These are phyloP conservation scores for Metacarcinus magister DNA, from an alignment of 2,888 invertebrate genomes.

Conservation along the genomic window DNA sequence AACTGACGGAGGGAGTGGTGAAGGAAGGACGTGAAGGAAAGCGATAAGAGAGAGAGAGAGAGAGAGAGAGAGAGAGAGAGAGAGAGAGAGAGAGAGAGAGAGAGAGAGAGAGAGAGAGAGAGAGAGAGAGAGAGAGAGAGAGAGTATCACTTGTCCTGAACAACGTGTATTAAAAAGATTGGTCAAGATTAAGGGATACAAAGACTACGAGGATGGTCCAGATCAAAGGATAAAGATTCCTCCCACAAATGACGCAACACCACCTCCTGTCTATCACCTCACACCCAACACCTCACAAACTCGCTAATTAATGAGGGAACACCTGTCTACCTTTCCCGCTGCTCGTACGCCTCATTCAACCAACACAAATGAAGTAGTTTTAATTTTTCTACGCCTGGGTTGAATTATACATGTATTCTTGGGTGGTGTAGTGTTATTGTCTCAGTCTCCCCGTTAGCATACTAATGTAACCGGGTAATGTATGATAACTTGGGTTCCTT, in stretches of 20 bases:
- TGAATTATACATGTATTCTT: neutral
- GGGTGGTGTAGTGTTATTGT: neutral
- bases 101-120: conserved; percentile 42
- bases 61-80: neutral
- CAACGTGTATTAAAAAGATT: neutral
- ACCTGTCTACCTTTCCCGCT: neutral
- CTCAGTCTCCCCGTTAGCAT: neutral
- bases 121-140: conserved; percentile 27
- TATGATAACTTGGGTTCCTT: neutral
- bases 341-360: neutral
- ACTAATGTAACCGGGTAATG: neutral
- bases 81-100: conserved; percentile 38
- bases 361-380: neutral
- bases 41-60: neutral
- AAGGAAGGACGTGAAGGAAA: neutral
- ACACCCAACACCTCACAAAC: neutral
- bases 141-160: too few species aligned
- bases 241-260: neutral
- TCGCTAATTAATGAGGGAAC: neutral
- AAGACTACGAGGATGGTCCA: neutral
- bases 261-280: too few species aligned
- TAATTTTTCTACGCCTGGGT: neutral
- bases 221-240: neutral
- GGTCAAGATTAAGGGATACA: neutral
- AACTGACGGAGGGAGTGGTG: neutral